phyloP scores from a whole-genome alignment of 2,113 vertebrate genomes.

The Plecturocebus donacophilus region DNA sequence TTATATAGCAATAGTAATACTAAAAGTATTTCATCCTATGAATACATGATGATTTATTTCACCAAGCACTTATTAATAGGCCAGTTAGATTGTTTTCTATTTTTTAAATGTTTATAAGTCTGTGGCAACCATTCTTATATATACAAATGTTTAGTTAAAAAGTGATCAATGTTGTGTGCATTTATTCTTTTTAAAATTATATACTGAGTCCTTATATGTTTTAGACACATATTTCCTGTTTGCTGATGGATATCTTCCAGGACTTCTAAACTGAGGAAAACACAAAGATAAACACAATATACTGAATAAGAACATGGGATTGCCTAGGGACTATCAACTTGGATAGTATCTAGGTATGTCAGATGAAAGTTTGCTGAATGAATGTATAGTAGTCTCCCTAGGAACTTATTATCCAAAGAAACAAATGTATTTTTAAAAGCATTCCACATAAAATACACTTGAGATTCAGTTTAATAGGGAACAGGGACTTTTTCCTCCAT shows the following conservation, averaged over 20 bases:
- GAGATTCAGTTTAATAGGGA: background rate
- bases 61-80: background rate
- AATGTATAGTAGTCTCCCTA: background rate
- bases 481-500: background rate
- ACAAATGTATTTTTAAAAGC: background rate
- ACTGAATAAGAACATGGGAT: background rate
- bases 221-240: background rate
- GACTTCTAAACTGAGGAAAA: background rate
- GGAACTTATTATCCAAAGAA: constrained; percentile 17
- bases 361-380: background rate
- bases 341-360: background rate
- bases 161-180: background rate
- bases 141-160: background rate
- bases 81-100: background rate
- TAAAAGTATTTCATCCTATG: background rate
- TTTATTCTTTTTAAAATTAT: background rate
- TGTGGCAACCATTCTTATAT: background rate
- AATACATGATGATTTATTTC: background rate
- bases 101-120: background rate
- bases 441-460: constrained; percentile 24
- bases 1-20: background rate
- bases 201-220: background rate
- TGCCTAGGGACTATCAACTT: background rate
- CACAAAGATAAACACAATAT: background rate
- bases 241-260: background rate